Evolutionary conservation across 2,113 vertebrate genomes (phyloP).

Genomic region (Microcebus jonahi): DNA sequence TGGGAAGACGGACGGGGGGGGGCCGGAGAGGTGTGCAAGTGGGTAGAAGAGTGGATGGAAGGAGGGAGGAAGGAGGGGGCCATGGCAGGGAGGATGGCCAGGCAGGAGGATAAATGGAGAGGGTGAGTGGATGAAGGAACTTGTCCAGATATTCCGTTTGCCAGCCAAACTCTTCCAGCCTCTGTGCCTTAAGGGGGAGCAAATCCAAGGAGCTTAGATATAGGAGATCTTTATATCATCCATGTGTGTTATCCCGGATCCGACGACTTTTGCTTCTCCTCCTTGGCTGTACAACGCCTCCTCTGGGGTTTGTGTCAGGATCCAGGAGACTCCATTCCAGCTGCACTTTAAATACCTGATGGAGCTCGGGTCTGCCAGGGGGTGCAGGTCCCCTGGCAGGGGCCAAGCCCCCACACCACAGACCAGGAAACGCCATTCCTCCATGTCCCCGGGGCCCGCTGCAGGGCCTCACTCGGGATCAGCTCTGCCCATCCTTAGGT

Average conservation of each 20-base stretch:
- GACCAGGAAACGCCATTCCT: background rate
- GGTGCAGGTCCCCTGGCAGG: background rate
- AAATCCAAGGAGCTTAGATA: background rate
- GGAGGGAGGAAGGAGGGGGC: background rate
- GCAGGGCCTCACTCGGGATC: fast-evolving
- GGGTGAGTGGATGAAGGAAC: background rate
- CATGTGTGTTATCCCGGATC: too few relatives aligned
- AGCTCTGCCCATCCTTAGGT: background rate
- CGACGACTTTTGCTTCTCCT: background rate
- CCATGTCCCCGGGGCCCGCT: background rate
- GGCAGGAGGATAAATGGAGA: background rate
- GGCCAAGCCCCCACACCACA: background rate
- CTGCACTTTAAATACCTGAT: background rate
- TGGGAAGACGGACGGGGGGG: background rate
- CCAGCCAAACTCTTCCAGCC: background rate
- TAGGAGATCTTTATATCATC: background rate
- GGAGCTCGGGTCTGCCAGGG: background rate
- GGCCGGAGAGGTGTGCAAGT: background rate
- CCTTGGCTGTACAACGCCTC: background rate
- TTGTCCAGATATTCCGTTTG: background rate
- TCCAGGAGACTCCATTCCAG: background rate
- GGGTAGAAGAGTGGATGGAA: background rate
- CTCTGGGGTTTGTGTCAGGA: background rate
- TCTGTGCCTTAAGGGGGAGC: background rate
- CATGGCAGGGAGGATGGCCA: background rate